Evolutionary conservation across 92 coral and sea anemone species (phyloP).

Genomic region (Montipora capitata): DNA sequence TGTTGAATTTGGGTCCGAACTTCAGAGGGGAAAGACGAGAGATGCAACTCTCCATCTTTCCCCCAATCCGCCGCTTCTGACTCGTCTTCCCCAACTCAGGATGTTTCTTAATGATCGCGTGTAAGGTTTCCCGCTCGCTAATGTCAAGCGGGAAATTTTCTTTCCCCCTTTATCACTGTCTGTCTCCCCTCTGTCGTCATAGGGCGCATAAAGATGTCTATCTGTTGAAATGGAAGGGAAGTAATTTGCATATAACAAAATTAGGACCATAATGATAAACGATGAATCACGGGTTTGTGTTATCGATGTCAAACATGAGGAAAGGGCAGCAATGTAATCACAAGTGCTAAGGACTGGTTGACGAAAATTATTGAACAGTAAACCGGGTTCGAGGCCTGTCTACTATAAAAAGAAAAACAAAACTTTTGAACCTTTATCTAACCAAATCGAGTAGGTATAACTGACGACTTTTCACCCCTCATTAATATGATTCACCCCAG

Average conservation of each 20-base stretch:
- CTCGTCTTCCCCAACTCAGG: constrained; percentile 34
- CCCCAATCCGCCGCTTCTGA: constrained; percentile 48
- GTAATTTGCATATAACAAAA: neutral
- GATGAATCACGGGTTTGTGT: constrained; percentile 1
- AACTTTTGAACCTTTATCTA: neutral
- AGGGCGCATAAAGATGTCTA: constrained; percentile 43
- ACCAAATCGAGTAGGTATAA: constrained; percentile 9
- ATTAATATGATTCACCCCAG: constrained; percentile 21
- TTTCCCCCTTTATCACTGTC: constrained; percentile 36
- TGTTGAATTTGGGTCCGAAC: neutral
- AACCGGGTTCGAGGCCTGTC: constrained; percentile 15
- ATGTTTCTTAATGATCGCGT: constrained; percentile 14
- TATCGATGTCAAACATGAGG: constrained; percentile 16
- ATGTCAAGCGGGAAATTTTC: constrained; percentile 57
- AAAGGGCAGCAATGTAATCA: constrained; percentile 1
- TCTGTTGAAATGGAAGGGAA: constrained; percentile 40
- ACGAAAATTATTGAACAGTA: neutral
- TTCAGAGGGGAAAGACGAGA: constrained; percentile 43
- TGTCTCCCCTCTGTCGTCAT: constrained; percentile 44
- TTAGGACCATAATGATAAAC: constrained; percentile 16
- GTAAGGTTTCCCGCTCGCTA: constrained; percentile 34
- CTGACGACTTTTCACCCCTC: constrained; percentile 13
- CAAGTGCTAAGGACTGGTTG: constrained; percentile 13
- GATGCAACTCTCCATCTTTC: constrained; percentile 59
- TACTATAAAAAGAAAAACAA: neutral